Evolutionary conservation across 2,113 vertebrate genomes (phyloP).

Genomic region (Terrapene triunguis): DNA sequence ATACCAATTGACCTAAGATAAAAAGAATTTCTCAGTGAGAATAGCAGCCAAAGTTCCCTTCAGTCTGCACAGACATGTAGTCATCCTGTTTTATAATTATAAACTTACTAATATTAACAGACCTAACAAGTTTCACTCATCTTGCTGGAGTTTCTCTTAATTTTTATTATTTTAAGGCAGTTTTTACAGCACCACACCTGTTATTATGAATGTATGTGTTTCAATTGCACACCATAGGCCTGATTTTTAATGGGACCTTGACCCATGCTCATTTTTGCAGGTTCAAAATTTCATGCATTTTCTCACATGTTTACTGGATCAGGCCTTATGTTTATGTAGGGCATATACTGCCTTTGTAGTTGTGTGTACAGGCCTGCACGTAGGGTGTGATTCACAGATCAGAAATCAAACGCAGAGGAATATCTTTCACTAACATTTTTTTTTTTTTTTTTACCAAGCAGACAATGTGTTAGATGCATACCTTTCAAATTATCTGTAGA

Average conservation of each 20-base stretch:
- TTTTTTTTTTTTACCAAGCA: background rate
- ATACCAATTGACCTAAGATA: fast-evolving
- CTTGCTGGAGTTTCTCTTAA: background rate
- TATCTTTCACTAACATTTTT: background rate
- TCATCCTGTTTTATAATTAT: background rate
- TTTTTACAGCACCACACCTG: background rate
- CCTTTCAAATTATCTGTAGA: background rate
- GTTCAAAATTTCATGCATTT: background rate
- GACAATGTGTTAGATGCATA: background rate
- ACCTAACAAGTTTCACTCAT: background rate
- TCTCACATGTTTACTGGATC: background rate
- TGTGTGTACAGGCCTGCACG: background rate
- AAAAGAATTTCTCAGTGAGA: background rate
- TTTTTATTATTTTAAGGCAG: background rate
- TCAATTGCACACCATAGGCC: background rate
- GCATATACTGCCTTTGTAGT: background rate
- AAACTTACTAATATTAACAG: background rate
- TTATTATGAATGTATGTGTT: background rate
- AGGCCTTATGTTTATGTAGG: background rate
- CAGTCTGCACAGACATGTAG: background rate
- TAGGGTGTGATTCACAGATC: background rate
- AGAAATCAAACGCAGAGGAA: background rate
- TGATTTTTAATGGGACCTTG: background rate
- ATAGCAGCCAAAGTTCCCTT: background rate
- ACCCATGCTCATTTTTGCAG: background rate